Evolutionary conservation across 2,113 vertebrate species (phyloP), one percentile per base, ranked within the genome.

Genomic region (Origma solitaria): DNA sequence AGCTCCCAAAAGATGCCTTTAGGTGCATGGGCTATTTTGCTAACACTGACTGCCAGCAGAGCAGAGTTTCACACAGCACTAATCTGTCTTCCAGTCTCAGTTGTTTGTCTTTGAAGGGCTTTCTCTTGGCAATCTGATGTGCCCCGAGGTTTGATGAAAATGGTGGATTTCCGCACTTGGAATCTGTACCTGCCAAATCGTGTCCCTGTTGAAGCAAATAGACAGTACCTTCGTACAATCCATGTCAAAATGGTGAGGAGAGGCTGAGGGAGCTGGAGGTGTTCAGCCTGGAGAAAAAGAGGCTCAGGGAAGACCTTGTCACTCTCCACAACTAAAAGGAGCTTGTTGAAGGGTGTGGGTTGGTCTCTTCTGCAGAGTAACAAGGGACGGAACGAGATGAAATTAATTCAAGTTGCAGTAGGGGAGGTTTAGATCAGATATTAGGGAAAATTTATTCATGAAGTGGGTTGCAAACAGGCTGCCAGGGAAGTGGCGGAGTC

Each of bases 201-300:
- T 25, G 9, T 47, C 13, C 37, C 13, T 45, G 0, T 15, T 24
- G 40, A 76, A 1, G 1, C 2, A 3, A 15, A 11, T 0, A 14
- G 13, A 33, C 6, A 15, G 17, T 42, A 60, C 5, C 22, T 5
- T 7, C n/a, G 24, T 6, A 22, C 11, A 33, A 15, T 7, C 7
- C 0, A 9, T 40, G 51, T 42, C 69, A 28, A 61, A 79, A 28
- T 3, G 8, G 8, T 35, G 62, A 76, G 53, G 30, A 54, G n/a
- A 15, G 33, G 16, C 45, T 53, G 45, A 60, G 53, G 22, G 19
- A 45, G 21, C 21, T 25, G 11, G 20, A 5, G 2, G 1, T 76
- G 30, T 27, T 82, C 10, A 69, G 14, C 15, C 18, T 69, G n/a
- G 14, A 42, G 25, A 42, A 69, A 47, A 35, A 10, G 14, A 76